Evolutionary conservation across 1,140 invertebrate genomes (phyloP), one percentile per base, ranked within the genome.

Genomic region (Musca vetustissima): DNA sequence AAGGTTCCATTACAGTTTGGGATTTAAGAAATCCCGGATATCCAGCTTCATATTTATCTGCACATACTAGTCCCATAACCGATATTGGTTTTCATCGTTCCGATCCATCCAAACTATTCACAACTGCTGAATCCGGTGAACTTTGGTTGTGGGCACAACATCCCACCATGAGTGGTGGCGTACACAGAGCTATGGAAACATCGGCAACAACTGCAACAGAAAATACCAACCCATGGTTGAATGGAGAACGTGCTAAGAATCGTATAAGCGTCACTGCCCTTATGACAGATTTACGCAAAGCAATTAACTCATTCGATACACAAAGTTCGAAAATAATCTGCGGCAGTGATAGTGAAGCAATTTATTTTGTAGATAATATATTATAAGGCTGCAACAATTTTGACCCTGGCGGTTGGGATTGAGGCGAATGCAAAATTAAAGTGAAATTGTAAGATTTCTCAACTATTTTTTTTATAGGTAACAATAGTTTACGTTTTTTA

Each of bases 21-120:
- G 94, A 96, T 83, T 83, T 96, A 68, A 84, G 94, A 28, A 89
- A 93, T 71, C 90, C 93, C 32, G 88, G 89, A 4, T 92, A 89
- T 75, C 93, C 94, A 2, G 89, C 92, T 49, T 92, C 92, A 1
- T 85, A 93, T 69, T 83, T 95, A 1, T 91, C 89, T 72, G 93
- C 92, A 14, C 93, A 96, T 78, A 84, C 87, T 0, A 89, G 88
- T 66, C 83, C 91, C 43, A 89, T 96, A 13, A 90, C 86, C 53
- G 93, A 95, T 84, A 89, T 96, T 69, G 86, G 89, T 49, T 96
- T 96, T 74, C 93, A 96, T 83, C 91, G 89, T 9, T 88, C 89
- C 59, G 87, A 92, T 74, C 92, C 93, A 1, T 89, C 94, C 64
- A 92, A 93, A 84, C 75, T 96, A 1, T 91, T 94, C 71, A 92